Evolutionary conservation across 2,797 vertebrate species (phyloP).

Genomic region (Acanthurus lineatus): DNA sequence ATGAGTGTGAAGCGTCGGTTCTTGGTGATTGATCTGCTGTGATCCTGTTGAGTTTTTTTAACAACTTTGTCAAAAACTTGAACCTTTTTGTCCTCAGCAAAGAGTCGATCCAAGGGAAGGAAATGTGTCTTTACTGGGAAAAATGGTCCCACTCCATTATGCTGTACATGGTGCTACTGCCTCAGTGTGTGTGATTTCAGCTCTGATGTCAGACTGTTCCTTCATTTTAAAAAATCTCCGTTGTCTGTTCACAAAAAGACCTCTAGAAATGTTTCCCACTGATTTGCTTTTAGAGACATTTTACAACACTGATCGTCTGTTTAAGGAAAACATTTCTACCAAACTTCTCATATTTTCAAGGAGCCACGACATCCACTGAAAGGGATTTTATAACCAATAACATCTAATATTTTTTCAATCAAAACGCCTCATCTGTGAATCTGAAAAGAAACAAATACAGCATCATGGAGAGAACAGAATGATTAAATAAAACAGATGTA

Average conservation of each 20-base stretch:
- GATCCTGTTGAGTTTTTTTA: conserved; percentile 9
- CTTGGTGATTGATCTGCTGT: conserved; percentile 7
- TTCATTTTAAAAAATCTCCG: conserved; percentile 13
- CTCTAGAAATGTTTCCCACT: conserved; percentile 5
- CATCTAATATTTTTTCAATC: conserved; percentile 47
- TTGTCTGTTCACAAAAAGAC: conserved; percentile 53
- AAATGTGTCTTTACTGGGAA: conserved; percentile 36
- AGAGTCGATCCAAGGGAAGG: conserved; percentile 39
- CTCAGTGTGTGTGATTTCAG: conserved; percentile 36
- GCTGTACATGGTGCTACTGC: conserved; percentile 65
- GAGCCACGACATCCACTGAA: conserved; percentile 66
- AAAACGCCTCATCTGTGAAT: conserved; percentile 5
- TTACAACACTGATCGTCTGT: conserved; percentile 34
- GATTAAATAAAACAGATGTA: conserved; percentile 27
- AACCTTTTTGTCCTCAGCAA: conserved; percentile 36
- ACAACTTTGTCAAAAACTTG: conserved; percentile 24
- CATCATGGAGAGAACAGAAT: conserved; percentile 7
- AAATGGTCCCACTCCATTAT: conserved; percentile 19
- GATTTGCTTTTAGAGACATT: conserved; percentile 29
- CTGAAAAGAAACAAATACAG: conserved; percentile 10
- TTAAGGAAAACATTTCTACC: conserved; percentile 27
- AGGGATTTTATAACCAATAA: conserved; percentile 75
- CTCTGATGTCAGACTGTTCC: conserved; percentile 7
- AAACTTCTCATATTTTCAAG: conserved; percentile 38
- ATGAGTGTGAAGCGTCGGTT: background rate